Percentiles rank a stretch among this genome's conserved stretches.
Conservation (phyloP, 2,797 vertebrate species). For the Anas flavirostris region DNA sequence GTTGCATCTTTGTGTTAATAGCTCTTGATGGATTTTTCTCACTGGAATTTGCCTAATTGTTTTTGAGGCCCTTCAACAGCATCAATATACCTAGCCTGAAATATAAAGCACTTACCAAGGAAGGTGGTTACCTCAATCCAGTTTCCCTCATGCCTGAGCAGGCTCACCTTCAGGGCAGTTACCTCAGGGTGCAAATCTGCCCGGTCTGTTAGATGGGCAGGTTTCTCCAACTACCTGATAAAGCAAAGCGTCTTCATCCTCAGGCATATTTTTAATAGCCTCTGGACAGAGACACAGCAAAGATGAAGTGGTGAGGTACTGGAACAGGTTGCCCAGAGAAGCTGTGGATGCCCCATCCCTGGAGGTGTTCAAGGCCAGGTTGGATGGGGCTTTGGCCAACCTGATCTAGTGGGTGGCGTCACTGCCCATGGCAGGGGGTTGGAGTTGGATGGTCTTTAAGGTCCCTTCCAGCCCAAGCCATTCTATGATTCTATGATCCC, state of each 20-base stretch:
- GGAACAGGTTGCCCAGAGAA: too few species aligned
- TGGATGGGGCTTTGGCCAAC: too few species aligned
- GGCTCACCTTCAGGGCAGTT: neutral
- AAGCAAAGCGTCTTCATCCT: neutral
- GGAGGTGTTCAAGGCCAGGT: too few species aligned
- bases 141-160: neutral
- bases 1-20: neutral
- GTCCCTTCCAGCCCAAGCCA: too few species aligned
- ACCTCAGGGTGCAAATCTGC: neutral
- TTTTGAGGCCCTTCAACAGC: neutral
- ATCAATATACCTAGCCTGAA: neutral
- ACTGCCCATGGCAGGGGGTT: too few species aligned
- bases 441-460: too few species aligned
- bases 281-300: neutral
- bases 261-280: neutral
- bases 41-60: neutral
- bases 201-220: neutral
- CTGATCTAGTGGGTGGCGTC: too few species aligned
- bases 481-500: neutral
- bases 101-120: neutral
- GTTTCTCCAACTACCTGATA: constrained; percentile 4
- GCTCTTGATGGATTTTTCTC: neutral
- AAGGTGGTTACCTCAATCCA: neutral
- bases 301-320: neutral
- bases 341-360: too few species aligned